These are phyloP conservation scores for Melangyna quadrimaculata DNA, from an alignment of 2,888 invertebrate genomes.

Conservation along the genomic window DNA sequence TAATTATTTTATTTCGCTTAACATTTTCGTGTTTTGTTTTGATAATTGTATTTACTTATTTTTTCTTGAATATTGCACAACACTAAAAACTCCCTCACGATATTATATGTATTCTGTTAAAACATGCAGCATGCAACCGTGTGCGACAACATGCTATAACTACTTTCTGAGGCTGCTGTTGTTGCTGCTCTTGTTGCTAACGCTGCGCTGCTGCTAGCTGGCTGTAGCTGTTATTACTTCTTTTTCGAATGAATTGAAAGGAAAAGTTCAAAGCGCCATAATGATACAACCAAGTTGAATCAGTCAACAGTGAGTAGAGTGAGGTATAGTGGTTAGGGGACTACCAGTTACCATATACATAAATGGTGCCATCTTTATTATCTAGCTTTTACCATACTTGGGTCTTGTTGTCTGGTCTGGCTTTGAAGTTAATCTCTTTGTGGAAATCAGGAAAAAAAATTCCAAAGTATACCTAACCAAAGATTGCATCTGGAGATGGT, in stretches of 20 bases:
- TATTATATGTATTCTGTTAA: neutral
- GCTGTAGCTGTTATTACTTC: constrained; percentile 1
- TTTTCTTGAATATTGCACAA: constrained; percentile 41
- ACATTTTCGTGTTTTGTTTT: constrained; percentile 52
- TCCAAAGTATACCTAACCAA: constrained; percentile 6
- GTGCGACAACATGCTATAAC: constrained; percentile 31
- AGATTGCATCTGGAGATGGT: constrained; percentile 55
- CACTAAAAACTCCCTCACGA: constrained; percentile 35
- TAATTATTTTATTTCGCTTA: constrained; percentile 44
- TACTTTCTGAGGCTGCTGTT: too few relatives aligned
- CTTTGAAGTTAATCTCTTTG: neutral
- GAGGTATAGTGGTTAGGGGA: neutral
- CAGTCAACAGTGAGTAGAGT: neutral
- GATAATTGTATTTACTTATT: constrained; percentile 20
- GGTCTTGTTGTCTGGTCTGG: neutral
- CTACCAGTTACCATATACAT: constrained; percentile 17
- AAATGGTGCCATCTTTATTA: constrained; percentile 60
- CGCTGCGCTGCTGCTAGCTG: neutral
- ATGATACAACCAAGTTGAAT: constrained; percentile 40
- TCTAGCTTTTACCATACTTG: constrained; percentile 55
- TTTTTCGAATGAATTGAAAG: constrained; percentile 48
- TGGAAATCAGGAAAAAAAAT: constrained; percentile 41
- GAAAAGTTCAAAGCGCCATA: constrained; percentile 65
- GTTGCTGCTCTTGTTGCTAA: neutral
- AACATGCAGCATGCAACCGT: constrained; percentile 54